A percentile compares a stretch with the other conserved stretches of the same genome.
phyloP scores from a whole-genome alignment of 1,140 invertebrate genomes.

The Phymastichus coffea region DNA sequence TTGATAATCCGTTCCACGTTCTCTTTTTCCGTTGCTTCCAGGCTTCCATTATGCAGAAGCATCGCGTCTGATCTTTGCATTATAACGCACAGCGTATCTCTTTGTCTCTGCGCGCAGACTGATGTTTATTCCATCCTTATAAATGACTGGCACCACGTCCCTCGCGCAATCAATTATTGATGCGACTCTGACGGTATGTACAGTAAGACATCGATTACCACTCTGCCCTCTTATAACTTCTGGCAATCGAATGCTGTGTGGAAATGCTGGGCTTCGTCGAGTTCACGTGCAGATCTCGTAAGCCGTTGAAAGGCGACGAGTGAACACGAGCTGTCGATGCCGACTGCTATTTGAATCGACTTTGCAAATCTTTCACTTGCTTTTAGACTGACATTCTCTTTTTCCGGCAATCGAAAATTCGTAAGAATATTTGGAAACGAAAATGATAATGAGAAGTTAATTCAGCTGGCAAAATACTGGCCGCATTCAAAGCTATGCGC shows the following conservation, averaged over 20 bases:
- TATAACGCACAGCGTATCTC: too few relatives aligned
- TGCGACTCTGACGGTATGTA: conserved; percentile 27
- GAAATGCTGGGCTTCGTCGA: conserved; percentile 44
- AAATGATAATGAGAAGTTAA: too few relatives aligned
- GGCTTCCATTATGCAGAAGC: conserved; percentile 10
- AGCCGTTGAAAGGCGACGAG: conserved; percentile 51
- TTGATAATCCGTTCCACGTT: too few relatives aligned
- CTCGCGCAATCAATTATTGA: conserved; percentile 40
- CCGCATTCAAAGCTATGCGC: too few relatives aligned
- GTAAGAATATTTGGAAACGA: too few relatives aligned
- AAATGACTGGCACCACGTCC: neutral
- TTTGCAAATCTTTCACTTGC: too few relatives aligned
- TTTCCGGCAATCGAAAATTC: too few relatives aligned
- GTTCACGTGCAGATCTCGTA: conserved; percentile 38
- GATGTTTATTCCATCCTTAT: conserved; percentile 18
- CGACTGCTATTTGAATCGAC: too few relatives aligned
- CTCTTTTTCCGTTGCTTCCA: too few relatives aligned
- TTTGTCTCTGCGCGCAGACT: too few relatives aligned
- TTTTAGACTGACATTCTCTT: too few relatives aligned
- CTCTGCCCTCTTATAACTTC: conserved; percentile 39
- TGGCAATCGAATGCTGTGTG: conserved; percentile 50
- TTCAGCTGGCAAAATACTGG: too few relatives aligned
- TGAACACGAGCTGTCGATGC: neutral
- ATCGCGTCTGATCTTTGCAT: neutral
- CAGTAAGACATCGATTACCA: conserved; percentile 41